These are phyloP conservation scores for Isoperla grammatica DNA, from an alignment of 2,888 invertebrate genomes.

Conservation along the genomic window DNA sequence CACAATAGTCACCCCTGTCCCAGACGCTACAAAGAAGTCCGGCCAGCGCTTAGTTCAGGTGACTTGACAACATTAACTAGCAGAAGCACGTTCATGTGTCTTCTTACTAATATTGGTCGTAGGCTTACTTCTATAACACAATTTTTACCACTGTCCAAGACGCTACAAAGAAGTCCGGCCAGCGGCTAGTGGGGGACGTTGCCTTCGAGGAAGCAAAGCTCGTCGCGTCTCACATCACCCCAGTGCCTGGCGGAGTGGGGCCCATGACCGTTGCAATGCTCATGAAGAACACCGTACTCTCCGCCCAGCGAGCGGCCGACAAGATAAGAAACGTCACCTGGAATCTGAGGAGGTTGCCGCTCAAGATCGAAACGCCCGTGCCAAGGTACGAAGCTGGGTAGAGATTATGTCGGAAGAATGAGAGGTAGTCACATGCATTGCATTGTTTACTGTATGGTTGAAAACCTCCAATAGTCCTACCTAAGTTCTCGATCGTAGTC, in stretches of 20 bases:
- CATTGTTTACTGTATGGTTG: background rate
- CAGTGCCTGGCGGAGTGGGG: conserved; percentile 95
- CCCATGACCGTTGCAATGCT: conserved; percentile 99
- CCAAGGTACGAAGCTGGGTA: conserved; percentile 63
- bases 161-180: conserved; percentile 68
- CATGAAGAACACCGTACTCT: conserved; percentile 88
- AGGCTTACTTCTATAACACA: background rate
- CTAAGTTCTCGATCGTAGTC: too few relatives aligned
- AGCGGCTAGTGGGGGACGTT: conserved; percentile 92
- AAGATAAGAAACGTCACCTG: conserved; percentile 57
- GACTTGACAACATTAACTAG: too few relatives aligned
- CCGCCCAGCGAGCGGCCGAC: conserved; percentile 62
- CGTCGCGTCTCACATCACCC: conserved; percentile 85
- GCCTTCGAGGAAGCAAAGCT: conserved; percentile 72
- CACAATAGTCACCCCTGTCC: conserved; percentile 20
- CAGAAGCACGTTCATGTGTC: too few relatives aligned
- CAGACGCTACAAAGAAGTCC: too few relatives aligned
- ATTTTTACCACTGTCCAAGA: conserved; percentile 49
- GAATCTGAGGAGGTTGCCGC: conserved; percentile 62
- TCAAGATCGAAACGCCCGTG: conserved; percentile 64
- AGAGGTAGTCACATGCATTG: too few relatives aligned
- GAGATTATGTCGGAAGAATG: too few relatives aligned
- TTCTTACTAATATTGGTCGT: too few relatives aligned
- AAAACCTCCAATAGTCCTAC: too few relatives aligned
- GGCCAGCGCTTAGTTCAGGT: too few relatives aligned